Evolutionary conservation across 2,888 invertebrate species (phyloP), one percentile per base, ranked within the genome.

Genomic region (Congeria kusceri): DNA sequence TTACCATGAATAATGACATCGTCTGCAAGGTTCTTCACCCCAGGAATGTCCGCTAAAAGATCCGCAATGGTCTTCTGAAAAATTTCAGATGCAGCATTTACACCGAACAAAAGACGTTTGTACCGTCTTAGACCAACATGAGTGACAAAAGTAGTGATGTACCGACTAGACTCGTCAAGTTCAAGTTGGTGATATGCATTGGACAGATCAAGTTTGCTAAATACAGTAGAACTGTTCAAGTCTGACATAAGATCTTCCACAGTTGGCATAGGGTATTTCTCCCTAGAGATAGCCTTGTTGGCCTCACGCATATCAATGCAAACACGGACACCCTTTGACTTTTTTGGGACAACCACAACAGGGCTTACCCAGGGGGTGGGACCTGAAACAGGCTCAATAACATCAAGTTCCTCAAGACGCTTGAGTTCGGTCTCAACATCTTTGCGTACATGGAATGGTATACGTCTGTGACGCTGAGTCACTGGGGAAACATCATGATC

Each of bases 311-410:
- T 87, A 58, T 88, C 86, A 5, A 86, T 77, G 68, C 86, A 88
- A 5, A 88, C 57, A 27, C 86, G 23, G 7, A 88, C 77, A 46
- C 83, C 74, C 2, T 61, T 63, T 44, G 87, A 84, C 5, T 79
- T 80, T 67, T 86, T 85, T 2, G 87, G 86, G 23, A 80, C 86
- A 25, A 85, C 80, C 0, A 88, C 86, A 3, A 88, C 80, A 3
- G 85, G 86, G 27, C 86, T 84, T 3, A 89, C 86, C 87, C 88
- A 89, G 7, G 87, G 87, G 20, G 88, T 87, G 18, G 83, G 88
- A 5, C 86, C 89, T 61, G 75, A 80, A 28, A 87, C 85, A 56
- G 63, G 71, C 57, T 89, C 89, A 27, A 90, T 90, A 9, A 90
- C 75, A 69, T 86, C 88, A 7, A 80, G 58, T 18, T 84, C 72